Evolutionary conservation across 1,140 invertebrate genomes (phyloP), one percentile per base, ranked within the genome.

Genomic region (Kradibia gibbosae): DNA sequence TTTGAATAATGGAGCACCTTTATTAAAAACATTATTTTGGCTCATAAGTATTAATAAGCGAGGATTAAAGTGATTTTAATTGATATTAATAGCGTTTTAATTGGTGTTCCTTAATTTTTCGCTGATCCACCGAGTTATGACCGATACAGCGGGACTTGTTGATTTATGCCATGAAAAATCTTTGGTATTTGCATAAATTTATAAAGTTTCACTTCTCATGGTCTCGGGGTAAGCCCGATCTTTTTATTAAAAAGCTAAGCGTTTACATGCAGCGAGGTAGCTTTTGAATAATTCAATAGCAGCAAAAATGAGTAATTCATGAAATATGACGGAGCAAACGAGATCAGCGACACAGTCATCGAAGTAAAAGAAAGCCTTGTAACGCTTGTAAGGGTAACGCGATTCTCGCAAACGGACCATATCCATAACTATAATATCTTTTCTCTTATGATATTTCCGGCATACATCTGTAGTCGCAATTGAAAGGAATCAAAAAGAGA

Each of bases 351-450:
- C 65, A 70, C n/a, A 34, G 39, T 80, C 45, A 73, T 55, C 39
- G 53, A 62, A 28, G 72, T 62, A 74, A 73, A 50, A 42, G 53
- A 74, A 75, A 50, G 45, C 55, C 39, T 62, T 10, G 57, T 36
- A 62, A 34, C 36, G 57, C 45, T 75, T 53, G 42, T 55, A 75
- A 81, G 79, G 67, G 25, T 42, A 76, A 76, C 80, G 50, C n/a
- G 42, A 76, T 78, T 50, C 25, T 55, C 31, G 62, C 73, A 60
- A 76, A 8, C 53, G 15, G 55, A 60, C 31, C 31, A 0, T 48
- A 3, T 15, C 62, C 55, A 17, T 42, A 25, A 50, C 57, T 60
- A 60, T n/a, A 13, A 31, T 36, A 45, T 45, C 48, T 71, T 78
- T 78, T 71, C 17, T 53, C n/a, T 25, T 25, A 15, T 22, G 48